These are phyloP conservation scores for Lepilemur ruficaudatus DNA, from an alignment of 2,797 vertebrate species.

Conservation along the genomic window DNA sequence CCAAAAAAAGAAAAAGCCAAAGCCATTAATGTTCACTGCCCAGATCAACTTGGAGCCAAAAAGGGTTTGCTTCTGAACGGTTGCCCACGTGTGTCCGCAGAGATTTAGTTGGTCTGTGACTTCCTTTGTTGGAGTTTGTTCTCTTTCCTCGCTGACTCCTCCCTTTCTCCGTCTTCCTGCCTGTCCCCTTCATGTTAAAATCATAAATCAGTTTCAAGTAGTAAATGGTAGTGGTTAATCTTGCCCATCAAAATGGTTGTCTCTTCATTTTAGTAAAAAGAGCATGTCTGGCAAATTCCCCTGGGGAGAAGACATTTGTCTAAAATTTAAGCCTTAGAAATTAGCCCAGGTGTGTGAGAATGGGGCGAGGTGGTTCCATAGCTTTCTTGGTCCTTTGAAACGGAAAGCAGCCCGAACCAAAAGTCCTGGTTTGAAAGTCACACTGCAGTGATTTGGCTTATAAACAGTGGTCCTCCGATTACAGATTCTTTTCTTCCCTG, in stretches of 20 bases:
- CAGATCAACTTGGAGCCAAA: neutral
- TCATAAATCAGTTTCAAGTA: neutral
- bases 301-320: neutral
- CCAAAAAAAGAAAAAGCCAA: constrained; percentile 74
- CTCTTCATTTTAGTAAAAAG: constrained; percentile 61
- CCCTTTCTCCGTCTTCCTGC: neutral
- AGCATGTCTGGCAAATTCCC: constrained; percentile 23
- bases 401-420: neutral
- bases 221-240: neutral
- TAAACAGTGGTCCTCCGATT: neutral
- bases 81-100: too few species aligned
- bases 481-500: constrained; percentile 34
- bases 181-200: neutral
- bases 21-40: constrained; percentile 76
- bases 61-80: neutral
- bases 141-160: neutral
- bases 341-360: neutral
- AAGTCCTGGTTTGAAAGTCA: constrained; percentile 28
- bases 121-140: neutral
- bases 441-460: neutral
- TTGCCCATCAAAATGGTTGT: constrained; percentile 28
- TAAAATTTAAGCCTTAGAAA: constrained; percentile 43
- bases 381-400: neutral
- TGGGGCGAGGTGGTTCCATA: neutral
- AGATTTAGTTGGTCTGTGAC: neutral